Conservation (phyloP, 2,113 vertebrate genomes). For the Aleadryas rufinucha region DNA sequence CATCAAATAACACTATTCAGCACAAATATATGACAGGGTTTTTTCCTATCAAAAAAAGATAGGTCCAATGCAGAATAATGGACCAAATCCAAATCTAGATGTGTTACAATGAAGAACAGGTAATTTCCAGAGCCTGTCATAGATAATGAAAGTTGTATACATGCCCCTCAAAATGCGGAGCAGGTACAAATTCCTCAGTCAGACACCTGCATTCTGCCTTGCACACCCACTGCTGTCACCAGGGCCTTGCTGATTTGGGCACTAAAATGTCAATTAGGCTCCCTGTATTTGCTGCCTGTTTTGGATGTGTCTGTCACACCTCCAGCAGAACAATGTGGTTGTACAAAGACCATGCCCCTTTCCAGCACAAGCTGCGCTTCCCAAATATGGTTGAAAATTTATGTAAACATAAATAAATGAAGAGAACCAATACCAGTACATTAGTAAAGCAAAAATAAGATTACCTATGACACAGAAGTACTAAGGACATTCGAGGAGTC, state of each 20-base stretch:
- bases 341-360: not conserved
- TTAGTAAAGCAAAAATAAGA: conserved; percentile 43
- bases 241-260: not conserved
- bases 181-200: not conserved
- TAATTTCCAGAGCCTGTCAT: not conserved
- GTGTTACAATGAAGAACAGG: not conserved
- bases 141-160: not conserved
- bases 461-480: conserved; percentile 10
- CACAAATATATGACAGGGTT: not conserved
- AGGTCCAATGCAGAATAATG: not conserved
- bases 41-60: not conserved
- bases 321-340: not conserved
- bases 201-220: not conserved
- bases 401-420: conserved; percentile 42
- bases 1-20: not conserved
- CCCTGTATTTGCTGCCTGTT: not conserved
- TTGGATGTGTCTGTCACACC: not conserved
- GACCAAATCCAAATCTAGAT: not conserved
- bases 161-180: not conserved
- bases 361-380: not conserved
- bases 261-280: not conserved
- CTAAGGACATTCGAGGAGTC: conserved; percentile 20
- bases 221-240: not conserved
- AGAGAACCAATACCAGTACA: not conserved
- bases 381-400: conserved; percentile 4